Conservation (phyloP, 2,797 vertebrate genomes). For the Telmatherina bonti region DNA sequence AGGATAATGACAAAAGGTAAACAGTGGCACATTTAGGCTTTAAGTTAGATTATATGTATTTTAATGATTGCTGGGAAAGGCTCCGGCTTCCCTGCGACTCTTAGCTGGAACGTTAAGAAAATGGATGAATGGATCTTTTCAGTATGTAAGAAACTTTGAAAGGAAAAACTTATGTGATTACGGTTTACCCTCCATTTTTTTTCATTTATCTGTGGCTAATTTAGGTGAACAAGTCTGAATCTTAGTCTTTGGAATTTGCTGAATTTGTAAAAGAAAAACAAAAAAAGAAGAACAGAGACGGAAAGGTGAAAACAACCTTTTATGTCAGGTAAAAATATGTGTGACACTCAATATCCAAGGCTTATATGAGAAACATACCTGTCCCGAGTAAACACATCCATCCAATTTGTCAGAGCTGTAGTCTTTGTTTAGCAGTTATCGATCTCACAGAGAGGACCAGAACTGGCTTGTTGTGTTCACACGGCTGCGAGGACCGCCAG, state of each 20-base stretch:
- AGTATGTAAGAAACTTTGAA: no score
- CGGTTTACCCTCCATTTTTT: slow-evolving; percentile 36
- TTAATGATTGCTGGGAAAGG: no score
- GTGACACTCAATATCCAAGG: slow-evolving; percentile 56
- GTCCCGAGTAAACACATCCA: slow-evolving; percentile 67
- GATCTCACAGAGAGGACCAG: slow-evolving; percentile 58
- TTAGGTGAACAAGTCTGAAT: neutral
- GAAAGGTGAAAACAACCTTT: neutral
- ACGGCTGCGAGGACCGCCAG: slow-evolving; percentile 65
- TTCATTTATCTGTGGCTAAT: slow-evolving; percentile 3
- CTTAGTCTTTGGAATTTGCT: slow-evolving; percentile 21
- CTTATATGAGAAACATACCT: slow-evolving; percentile 49
- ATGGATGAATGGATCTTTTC: no score
- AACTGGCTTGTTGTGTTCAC: slow-evolving; percentile 67
- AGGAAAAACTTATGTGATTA: slow-evolving; percentile 13
- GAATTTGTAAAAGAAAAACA: slow-evolving; percentile 23
- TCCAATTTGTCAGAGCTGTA: slow-evolving; percentile 64
- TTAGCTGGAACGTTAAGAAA: no score
- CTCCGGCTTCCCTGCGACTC: no score
- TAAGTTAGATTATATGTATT: neutral
- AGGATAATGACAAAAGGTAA: neutral
- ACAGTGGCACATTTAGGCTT: neutral
- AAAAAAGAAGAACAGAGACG: neutral
- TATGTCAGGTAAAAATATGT: slow-evolving; percentile 50
- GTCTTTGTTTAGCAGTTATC: slow-evolving; percentile 71